Base-by-base conservation (phyloP, 2,113 vertebrate genomes). In the Arothron firmamentum region DNA sequence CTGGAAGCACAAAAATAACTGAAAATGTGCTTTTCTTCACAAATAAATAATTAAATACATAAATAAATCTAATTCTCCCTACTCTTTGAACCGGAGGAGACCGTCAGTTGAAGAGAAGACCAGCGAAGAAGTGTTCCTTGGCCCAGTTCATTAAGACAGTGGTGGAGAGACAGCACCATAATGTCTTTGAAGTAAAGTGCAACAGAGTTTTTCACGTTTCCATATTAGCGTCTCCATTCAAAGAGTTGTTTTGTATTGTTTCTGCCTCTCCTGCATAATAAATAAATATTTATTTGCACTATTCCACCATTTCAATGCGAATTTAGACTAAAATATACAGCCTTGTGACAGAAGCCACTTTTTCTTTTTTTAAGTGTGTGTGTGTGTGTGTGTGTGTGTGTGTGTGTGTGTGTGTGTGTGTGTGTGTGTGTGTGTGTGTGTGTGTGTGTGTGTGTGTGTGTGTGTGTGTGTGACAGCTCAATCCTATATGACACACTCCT, bases 91-190 rank as follows among this genome's bases (percentile, higher is more conserved):
- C 31, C 28, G 74, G 53, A 66, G 78, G 64, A 76, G 50, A 28
- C 8, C 2, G 76, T 82, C 74, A 74, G 76, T 78, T 78, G 65
- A 42, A 59, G 2, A 11, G 15, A 67, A 56, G 51, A 72, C 68
- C 47, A 5, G 52, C 67, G 65, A 56, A 60, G 67, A 82, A 74
- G 64, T 65, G 80, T 77, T 83, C 87, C 85, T 88, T 88, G 88
- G 88, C 87, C 87, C 79, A 88, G 68, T 85, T 87, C 75, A 80
- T 84, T 83, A 77, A 83, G 83, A 80, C 59, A 79, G 67, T 59
- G 72, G 52, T 80, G 74, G 62, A 75, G 55, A 75, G 67, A 70
- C 73, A 78, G 72, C 79, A 82, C 78, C 83, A 70, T 78, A 77
- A 73, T 65, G 77, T 64, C 78, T 87, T 87, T 86, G 82, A 90